Conservation (phyloP, 2,113 vertebrate species). For the Platysteira castanea region DNA sequence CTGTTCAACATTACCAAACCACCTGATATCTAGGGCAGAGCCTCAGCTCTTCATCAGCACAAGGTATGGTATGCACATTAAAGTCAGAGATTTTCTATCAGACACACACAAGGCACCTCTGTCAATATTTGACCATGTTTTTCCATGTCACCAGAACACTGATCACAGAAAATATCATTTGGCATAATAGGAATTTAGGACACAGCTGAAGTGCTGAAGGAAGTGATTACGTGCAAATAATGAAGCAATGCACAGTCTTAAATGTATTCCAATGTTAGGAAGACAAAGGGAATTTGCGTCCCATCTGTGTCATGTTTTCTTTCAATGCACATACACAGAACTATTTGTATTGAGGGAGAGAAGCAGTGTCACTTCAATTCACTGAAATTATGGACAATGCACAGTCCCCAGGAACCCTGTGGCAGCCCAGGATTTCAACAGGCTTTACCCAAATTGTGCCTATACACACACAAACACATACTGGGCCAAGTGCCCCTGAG, state of each 20-base stretch:
- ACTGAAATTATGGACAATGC: background rate
- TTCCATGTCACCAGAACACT: background rate
- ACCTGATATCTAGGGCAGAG: background rate
- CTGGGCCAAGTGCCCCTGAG: background rate
- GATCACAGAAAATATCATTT: background rate
- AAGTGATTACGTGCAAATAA: background rate
- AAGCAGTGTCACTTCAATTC: background rate
- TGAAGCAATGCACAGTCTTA: background rate
- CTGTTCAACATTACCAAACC: background rate
- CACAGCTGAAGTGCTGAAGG: background rate
- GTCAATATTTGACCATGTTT: background rate
- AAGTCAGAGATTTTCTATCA: background rate
- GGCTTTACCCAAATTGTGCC: background rate
- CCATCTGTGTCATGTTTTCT: background rate
- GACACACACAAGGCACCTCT: background rate
- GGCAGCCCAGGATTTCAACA: background rate
- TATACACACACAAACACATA: background rate
- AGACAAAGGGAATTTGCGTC: background rate
- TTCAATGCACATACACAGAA: background rate
- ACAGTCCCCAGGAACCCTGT: background rate
- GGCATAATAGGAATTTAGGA: background rate
- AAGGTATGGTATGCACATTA: background rate
- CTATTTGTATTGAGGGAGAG: background rate
- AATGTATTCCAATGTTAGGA: background rate
- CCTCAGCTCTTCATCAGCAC: background rate